phyloP scores from a whole-genome alignment of 2,113 vertebrate species.

The Oryzias curvinotus region DNA sequence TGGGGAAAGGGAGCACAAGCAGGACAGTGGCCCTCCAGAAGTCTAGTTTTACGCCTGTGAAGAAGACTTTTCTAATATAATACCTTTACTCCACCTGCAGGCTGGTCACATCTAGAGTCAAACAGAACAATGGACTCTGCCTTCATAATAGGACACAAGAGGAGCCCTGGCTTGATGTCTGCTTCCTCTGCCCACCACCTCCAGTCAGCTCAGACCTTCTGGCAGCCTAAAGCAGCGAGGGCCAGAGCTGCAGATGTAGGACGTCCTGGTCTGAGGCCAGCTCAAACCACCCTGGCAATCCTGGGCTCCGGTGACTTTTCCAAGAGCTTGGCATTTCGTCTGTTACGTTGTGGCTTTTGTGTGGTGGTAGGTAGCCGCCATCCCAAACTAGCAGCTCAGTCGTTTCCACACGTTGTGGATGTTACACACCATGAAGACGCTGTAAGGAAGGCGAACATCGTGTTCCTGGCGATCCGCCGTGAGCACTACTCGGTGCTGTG shows the following conservation, averaged over 20 bases:
- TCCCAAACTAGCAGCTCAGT: conserved; percentile 88
- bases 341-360: conserved; percentile 87
- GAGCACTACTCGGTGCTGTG: conserved; percentile 92
- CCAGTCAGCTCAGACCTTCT: conserved; percentile 32
- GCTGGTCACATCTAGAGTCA: neutral
- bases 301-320: conserved; percentile 96
- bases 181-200: conserved; percentile 61
- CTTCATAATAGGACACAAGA: conserved; percentile 83
- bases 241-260: conserved; percentile 77
- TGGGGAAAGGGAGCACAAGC: no score
- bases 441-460: conserved; percentile 83
- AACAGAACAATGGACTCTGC: conserved; percentile 86
- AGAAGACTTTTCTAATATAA: no score
- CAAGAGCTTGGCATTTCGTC: conserved; percentile 86
- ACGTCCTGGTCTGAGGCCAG: neutral
- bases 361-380: conserved; percentile 93
- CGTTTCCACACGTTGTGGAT: conserved; percentile 94
- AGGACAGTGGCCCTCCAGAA: no score
- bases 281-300: conserved; percentile 82
- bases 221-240: conserved; percentile 81
- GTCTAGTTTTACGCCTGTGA: no score
- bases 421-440: conserved; percentile 95
- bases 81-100: neutral
- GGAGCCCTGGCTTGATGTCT: conserved; percentile 76
- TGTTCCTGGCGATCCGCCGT: conserved; percentile 91